Percentiles rank a stretch among this genome's conserved stretches.
Conservation (phyloP, 1,140 invertebrate genomes). For the Drosophila busckii region DNA sequence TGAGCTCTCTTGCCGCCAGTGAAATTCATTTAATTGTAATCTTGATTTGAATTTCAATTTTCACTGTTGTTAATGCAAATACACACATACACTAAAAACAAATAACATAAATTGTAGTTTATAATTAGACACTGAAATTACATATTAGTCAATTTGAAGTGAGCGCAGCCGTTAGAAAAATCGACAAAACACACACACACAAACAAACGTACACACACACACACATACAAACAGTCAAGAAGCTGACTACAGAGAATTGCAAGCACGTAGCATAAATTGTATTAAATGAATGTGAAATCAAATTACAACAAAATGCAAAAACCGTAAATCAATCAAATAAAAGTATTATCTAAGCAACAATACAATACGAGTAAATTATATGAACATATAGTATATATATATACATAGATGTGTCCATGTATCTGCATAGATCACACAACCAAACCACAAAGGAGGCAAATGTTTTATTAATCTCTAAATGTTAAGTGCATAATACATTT, state of each 20-base stretch:
- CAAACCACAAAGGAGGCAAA: background rate
- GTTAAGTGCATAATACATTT: slow-evolving; percentile 22
- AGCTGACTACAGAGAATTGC: slow-evolving; percentile 19
- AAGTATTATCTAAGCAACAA: slow-evolving; percentile 77
- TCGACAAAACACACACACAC: slow-evolving; percentile 8
- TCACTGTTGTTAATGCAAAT: slow-evolving; percentile 21
- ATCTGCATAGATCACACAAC: slow-evolving; percentile 19
- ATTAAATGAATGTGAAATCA: slow-evolving; percentile 41
- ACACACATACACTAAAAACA: slow-evolving; percentile 2
- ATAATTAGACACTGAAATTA: slow-evolving; percentile 57
- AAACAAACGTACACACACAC: slow-evolving; percentile 1
- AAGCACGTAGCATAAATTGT: slow-evolving; percentile 51
- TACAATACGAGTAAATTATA: slow-evolving; percentile 45
- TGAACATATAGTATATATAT: slow-evolving; percentile 38
- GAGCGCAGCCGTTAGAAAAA: slow-evolving; percentile 56
- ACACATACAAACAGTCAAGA: slow-evolving; percentile 10
- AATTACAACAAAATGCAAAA: slow-evolving; percentile 51
- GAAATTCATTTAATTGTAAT: background rate
- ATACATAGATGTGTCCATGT: slow-evolving; percentile 11
- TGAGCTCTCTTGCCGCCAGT: background rate
- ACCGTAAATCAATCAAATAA: slow-evolving; percentile 78
- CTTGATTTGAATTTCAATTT: slow-evolving; percentile 9
- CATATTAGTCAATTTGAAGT: slow-evolving; percentile 73
- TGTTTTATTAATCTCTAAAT: too few relatives aligned
- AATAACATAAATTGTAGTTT: slow-evolving; percentile 50